Evolutionary conservation across 1,140 invertebrate genomes (phyloP), one percentile per base, ranked within the genome.

Genomic region (Drosophila mauritiana): DNA sequence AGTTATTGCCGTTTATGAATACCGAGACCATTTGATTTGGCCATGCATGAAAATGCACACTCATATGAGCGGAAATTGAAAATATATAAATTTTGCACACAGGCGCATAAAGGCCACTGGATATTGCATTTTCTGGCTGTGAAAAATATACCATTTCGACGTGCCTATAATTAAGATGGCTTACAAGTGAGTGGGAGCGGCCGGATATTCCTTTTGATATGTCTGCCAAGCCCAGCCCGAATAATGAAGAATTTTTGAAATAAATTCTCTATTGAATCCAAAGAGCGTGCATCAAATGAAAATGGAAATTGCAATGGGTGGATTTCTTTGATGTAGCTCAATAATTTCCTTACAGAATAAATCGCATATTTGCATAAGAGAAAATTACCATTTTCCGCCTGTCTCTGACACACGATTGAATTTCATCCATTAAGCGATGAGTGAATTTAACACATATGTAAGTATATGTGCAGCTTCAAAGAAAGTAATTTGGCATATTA

Each of bases 11-110:
- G 45, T 58, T 88, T 83, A 86, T 81, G 58, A 75, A 48, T 64
- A 61, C 37, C 37, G 46, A 69, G 75, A 59, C 64, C 84, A 80
- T 83, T 88, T 45, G 76, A 88, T 82, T 85, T 69, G 54, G 52
- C 70, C 83, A 88, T 86, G 79, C 79, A 86, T 86, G 83, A 82
- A 83, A 89, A 86, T 86, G 75, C 72, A 51, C 67, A 73, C 79
- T 80, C 75, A 89, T 80, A 83, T 80, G 67, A 77, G 59, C 84
- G 83, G 84, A 88, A 88, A 88, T 88, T 88, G 83, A 73, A 88
- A 88, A 88, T 83, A 73, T 89, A 83, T 88, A 88, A 79, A 83
- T 88, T 62, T 73, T 72, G 48, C 53, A 61, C 69, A 61, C 68
- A 73, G 46, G 67, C 74, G 58, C 34, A 34, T n/a, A 49, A 56